Conservation (phyloP, 1,140 invertebrate species). For the Samia ricini region DNA sequence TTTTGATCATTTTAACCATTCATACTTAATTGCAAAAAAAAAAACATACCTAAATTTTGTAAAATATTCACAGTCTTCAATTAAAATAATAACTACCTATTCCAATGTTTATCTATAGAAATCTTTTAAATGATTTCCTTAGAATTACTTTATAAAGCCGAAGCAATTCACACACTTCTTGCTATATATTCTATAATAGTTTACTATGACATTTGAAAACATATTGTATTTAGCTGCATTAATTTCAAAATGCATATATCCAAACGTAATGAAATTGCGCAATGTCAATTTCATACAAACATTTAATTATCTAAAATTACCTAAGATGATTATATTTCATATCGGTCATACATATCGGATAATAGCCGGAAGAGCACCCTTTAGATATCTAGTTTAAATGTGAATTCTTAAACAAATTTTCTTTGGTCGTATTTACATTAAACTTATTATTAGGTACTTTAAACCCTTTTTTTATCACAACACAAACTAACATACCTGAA, state of each 20-base stretch:
- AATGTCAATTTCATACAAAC: too few relatives aligned
- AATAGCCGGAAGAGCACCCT: too few relatives aligned
- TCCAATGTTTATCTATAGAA: not conserved
- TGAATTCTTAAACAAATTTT: constrained; percentile 22
- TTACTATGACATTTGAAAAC: not conserved
- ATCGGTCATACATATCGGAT: too few relatives aligned
- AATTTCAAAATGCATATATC: not conserved
- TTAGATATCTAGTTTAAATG: too few relatives aligned
- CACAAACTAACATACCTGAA: not conserved
- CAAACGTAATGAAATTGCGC: too few relatives aligned
- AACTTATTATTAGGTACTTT: not conserved
- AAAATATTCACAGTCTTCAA: constrained; percentile 35
- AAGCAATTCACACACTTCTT: not conserved
- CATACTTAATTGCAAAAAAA: constrained; percentile 17
- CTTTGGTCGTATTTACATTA: constrained; percentile 42
- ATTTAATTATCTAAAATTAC: too few relatives aligned
- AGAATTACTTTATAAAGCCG: not conserved
- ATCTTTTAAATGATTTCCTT: not conserved
- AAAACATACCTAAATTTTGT: constrained; percentile 10
- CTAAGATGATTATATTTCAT: not conserved
- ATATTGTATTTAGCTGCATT: not conserved
- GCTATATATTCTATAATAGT: too few relatives aligned
- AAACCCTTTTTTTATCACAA: not conserved
- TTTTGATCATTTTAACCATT: constrained; percentile 8
- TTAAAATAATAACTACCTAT: constrained; percentile 31